Evolutionary conservation across 2,113 vertebrate species (phyloP), one percentile per base, ranked within the genome.

Genomic region (Nestor notabilis): DNA sequence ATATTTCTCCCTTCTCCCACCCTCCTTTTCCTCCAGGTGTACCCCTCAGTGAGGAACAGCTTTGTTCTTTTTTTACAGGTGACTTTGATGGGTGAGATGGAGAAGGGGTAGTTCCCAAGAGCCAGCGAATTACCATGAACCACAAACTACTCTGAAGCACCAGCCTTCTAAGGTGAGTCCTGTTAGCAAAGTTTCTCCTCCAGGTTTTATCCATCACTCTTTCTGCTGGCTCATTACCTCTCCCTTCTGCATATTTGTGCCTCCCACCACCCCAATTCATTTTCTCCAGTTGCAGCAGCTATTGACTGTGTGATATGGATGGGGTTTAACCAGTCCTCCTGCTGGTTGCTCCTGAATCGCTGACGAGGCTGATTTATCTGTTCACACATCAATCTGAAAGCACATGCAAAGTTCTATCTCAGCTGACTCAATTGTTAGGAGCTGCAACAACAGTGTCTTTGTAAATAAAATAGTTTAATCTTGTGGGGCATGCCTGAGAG

Each of bases 381-480:
- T 52, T 95, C 66, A 64, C 74, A 35, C 93, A 87, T 96, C 95
- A 89, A 7, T 92, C 88, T 89, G 65, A 47, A 88, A 85, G 89
- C 91, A 44, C 64, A 83, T 19, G 83, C 86, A 75, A 96, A 89
- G 76, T 87, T 90, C 25, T 76, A 18, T 66, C 97, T 75, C n/a
- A n/a, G 74, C 83, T 87, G 81, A 70, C 86, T 95, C 89, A 92
- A 78, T 72, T 91, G 72, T 95, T 90, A 39, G 17, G 70, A 93
- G 81, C 83, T 87, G 75, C 52, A 87, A 91, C 91, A 91, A 84
- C 87, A 55, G 11, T 43, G 86, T 85, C 96, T 98, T 97, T 97
- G 95, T 95, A 97, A 97, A 97, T 95, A 97, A 97, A 96, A 97
- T 31, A 52, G 71, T 90, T 77, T 77, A 68, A 87, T 97, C 96